Evolutionary conservation across 2,888 invertebrate genomes (phyloP), one percentile per base, ranked within the genome.

Genomic region (Scaptomyza caliginosa): DNA sequence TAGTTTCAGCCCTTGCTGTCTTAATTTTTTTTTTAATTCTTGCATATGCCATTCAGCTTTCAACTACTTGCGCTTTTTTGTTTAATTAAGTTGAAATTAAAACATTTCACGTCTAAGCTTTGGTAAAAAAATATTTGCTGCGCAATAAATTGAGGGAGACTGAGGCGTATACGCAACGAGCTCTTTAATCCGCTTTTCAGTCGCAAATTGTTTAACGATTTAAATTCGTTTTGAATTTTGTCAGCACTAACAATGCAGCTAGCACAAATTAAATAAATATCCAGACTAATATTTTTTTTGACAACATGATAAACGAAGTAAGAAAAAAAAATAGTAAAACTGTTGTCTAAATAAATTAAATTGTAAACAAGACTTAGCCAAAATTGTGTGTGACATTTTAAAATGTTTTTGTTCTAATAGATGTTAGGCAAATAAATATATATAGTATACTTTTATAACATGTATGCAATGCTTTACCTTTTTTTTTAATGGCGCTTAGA

Each of bases 1-100:
- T 17, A 19, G 24, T n/a, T 6, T 11, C 8, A n/a, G 6, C 26
- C 13, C 3, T 26, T 10, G 2, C 16, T 26, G 32, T 30, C 28
- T 39, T 48, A 13, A 55, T 43, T 45, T 55, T n/a, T n/a, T n/a
- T n/a, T n/a, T n/a, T n/a, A n/a, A n/a, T n/a, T n/a, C n/a, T n/a
- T n/a, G 11, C 8, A 6, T n/a, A 8, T 7, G 11, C n/a, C 13
- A 32, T 26, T 1, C 10, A 8, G 6, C 39, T 17, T 45, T 36
- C n/a, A 24, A 21, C 11, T 24, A 42, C 42, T 59, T 54, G 42
- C 19, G 5, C 32, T 48, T 39, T 64, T 55, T 57, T 79, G 38
- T 67, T 76, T 74, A 79, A 83, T 74, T 74, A 64, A 79, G 77
- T 77, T 58, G 54, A 77, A 83, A 74, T 76, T 67, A 62, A 78